Base-by-base conservation (phyloP, 2,888 invertebrate species). In the Molorchus minor region DNA sequence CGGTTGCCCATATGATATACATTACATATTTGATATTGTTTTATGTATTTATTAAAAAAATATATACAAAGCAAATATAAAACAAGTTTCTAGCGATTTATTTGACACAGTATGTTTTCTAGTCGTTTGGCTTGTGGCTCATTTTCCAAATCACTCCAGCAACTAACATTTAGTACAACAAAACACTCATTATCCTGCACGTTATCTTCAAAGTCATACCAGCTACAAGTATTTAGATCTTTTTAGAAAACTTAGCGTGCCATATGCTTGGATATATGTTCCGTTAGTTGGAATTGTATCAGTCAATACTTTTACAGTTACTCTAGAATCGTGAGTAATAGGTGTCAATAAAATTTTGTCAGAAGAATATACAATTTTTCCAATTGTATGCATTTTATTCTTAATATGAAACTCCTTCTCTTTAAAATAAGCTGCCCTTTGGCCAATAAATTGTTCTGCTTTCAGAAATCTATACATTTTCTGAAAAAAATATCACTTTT, bases 71-170 rank as follows among this genome's bases (percentile, higher is more conserved):
- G 3, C 12, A 36, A n/a, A 16, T 35, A 13, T 35, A 12, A 35
- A 35, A 35, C 12, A 7, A 35, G 15, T 2, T 1, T 3, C 15
- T 16, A 20, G 30, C 17, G 29, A 45, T 47, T 47, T 35, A 47
- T 33, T 47, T 19, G 30, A n/a, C 15, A 46, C n/a, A 55, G 17
- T 10, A 55, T 12, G 17, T 17, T 10, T 29, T 55, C 46, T n/a
- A 55, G 17, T 38, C 17, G 25, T 12, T 13, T 46, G 3, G 40
- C 55, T 38, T 19, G 17, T 7, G 15, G 12, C 15, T 38, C 40
- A 38, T 17, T 13, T 41, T 46, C 13, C 40, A 47, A 35, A 20
- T 55, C 46, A 29, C 21, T 46, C 55, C 55, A 55, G 19, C 36
- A 38, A 1, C 3, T n/a, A 13, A 40, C 15, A 40, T 55, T 25